Conservation (phyloP, 92 coral and sea anemone genomes). For the Paramuricea clavata region DNA sequence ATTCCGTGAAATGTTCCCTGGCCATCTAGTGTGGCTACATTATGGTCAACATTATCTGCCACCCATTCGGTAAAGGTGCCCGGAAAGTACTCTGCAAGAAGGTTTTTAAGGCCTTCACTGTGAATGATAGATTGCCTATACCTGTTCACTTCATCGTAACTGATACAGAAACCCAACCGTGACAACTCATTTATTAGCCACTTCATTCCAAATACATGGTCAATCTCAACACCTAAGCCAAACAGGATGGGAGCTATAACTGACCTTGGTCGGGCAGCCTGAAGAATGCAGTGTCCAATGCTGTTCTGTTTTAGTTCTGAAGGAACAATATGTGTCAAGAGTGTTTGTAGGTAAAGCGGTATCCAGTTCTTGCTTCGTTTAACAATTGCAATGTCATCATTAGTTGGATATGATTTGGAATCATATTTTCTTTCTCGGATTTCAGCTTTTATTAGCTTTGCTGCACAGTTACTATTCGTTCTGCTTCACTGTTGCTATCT, state of each 20-base stretch:
- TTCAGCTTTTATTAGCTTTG: conserved; percentile 32
- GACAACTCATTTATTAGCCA: conserved; percentile 52
- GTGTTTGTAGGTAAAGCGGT: conserved; percentile 43
- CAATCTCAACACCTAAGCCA: conserved; percentile 50
- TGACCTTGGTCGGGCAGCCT: conserved; percentile 54
- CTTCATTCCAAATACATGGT: conserved; percentile 44
- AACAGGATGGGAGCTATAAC: conserved; percentile 44
- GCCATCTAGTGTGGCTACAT: conserved; percentile 12
- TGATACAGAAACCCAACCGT: conserved; percentile 48
- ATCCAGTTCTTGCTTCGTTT: conserved; percentile 47
- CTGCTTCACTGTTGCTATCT: neutral
- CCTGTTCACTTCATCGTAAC: conserved; percentile 48
- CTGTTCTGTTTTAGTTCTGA: conserved; percentile 51
- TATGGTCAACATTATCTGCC: neutral
- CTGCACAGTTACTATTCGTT: neutral
- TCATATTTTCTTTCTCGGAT: conserved; percentile 44
- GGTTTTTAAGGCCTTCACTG: conserved; percentile 51
- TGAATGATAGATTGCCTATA: conserved; percentile 50
- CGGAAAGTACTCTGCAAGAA: conserved; percentile 16
- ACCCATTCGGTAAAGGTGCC: conserved; percentile 26
- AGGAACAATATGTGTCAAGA: conserved; percentile 35
- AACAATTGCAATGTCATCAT: conserved; percentile 49
- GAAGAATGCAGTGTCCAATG: conserved; percentile 46
- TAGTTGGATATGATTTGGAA: conserved; percentile 34
- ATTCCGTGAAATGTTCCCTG: conserved; percentile 6